Evolutionary conservation across 2,888 invertebrate species (phyloP), one percentile per base, ranked within the genome.

Genomic region (Hemistola chrysoprasaria): DNA sequence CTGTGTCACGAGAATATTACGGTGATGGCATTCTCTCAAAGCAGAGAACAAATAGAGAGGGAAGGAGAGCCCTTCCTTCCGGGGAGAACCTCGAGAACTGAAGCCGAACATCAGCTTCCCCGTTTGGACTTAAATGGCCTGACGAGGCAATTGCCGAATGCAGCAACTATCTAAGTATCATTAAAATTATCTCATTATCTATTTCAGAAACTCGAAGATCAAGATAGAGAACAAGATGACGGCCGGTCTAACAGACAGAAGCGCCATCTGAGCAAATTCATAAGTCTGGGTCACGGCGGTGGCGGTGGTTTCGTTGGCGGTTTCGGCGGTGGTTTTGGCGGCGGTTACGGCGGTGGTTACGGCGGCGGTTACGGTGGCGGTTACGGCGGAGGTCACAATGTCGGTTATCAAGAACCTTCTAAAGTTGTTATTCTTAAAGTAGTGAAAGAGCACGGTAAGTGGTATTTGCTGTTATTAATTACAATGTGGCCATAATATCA

Each of bases 131-230:
- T n/a, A n/a, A n/a, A n/a, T n/a, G n/a, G n/a, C n/a, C n/a, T n/a
- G n/a, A n/a, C 16, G 16, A 16, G 4, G 16, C 16, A 16, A 2
- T 16, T 2, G 4, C 2, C 16, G 4, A 16, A 16, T 16, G 4
- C 16, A 4, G 16, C 2, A 16, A 2, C 16, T 16, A 16, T 3
- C 16, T 3, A 3, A 2, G 8, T 25, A n/a, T 4, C 9, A 8
- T 5, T 25, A 5, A 9, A 1, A 7, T 10, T 10, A 26, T 10
- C 6, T 8, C 7, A 9, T 22, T 10, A 23, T 31, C 3, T 5
- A 27, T 50, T 46, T 6, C 65, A 87, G 87, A 86, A 78, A 76
- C 63, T 86, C 29, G 82, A 86, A 70, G 85, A 87, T 16, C 86
- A 86, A 62, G 62, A 59, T n/a, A 56, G 53, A 27, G 21, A 43